A percentile compares a stretch with the other conserved stretches of the same genome.
Evolutionary conservation across 2,113 vertebrate species (phyloP).

Genomic region (Crocuta crocuta): DNA sequence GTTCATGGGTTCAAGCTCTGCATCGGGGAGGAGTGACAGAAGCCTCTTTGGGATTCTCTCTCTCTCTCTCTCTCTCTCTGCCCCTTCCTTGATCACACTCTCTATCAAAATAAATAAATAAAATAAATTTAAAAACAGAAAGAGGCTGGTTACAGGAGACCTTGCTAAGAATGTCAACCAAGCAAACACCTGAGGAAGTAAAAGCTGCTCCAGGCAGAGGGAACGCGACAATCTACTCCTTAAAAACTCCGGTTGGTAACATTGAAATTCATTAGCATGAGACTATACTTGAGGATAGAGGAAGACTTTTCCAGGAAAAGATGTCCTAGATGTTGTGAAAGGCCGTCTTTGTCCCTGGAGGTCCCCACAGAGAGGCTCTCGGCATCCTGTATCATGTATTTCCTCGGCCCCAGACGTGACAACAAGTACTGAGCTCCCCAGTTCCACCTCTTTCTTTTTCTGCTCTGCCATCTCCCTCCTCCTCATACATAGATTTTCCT

Average conservation of each 20-base stretch:
- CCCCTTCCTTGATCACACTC: too few species aligned
- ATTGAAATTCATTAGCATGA: not conserved
- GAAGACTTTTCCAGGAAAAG: not conserved
- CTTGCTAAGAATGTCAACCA: not conserved
- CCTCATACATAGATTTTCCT: not conserved
- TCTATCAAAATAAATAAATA: too few species aligned
- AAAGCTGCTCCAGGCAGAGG: not conserved
- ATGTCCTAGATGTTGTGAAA: not conserved
- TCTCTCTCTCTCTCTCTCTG: too few species aligned
- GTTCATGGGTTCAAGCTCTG: too few species aligned
- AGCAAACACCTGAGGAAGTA: not conserved
- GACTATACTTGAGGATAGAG: not conserved
- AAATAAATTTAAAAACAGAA: not conserved
- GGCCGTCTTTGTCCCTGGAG: not conserved
- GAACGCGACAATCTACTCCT: rapidly evolving
- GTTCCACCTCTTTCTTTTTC: not conserved
- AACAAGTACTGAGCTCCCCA: not conserved
- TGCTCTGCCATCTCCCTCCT: not conserved
- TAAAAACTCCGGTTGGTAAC: not conserved
- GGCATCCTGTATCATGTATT: rapidly evolving
- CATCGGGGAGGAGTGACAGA: too few species aligned
- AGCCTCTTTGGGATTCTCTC: too few species aligned
- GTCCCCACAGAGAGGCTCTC: not conserved
- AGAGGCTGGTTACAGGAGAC: not conserved
- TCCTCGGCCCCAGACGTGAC: not conserved